Conservation (phyloP, 2,888 invertebrate species). For the Sthenelais limicola region DNA sequence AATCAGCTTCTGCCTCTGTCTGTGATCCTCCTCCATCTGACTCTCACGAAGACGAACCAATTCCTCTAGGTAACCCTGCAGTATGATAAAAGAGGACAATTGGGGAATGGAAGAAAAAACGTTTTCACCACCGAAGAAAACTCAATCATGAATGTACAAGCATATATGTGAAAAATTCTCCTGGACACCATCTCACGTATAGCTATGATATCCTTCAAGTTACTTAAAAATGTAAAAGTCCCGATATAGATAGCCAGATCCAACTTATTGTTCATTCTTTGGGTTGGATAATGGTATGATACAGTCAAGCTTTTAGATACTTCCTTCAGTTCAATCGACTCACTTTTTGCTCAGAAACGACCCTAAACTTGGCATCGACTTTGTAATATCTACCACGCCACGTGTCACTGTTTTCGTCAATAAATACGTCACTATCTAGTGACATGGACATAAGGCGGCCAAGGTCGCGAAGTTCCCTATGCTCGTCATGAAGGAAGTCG, state of each 20-base stretch:
- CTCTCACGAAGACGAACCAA: conserved; percentile 57
- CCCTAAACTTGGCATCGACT: conserved; percentile 56
- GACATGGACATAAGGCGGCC: conserved; percentile 28
- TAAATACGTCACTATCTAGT: conserved; percentile 29
- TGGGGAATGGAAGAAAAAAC: too few species aligned
- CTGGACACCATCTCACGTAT: too few species aligned
- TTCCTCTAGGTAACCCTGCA: conserved; percentile 61
- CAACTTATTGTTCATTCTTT: too few species aligned
- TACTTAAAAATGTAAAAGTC: too few species aligned
- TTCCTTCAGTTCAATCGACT: background rate
- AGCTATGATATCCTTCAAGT: too few species aligned
- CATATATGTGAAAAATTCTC: too few species aligned
- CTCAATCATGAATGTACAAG: too few species aligned
- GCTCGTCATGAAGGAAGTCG: conserved; percentile 42
- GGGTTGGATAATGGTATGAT: too few species aligned
- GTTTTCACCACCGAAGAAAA: too few species aligned
- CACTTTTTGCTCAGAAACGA: conserved; percentile 62
- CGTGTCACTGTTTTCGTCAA: conserved; percentile 44
- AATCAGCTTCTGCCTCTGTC: conserved; percentile 45
- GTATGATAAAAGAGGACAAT: too few species aligned
- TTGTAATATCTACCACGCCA: conserved; percentile 52
- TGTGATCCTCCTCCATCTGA: conserved; percentile 54
- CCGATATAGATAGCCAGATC: too few species aligned
- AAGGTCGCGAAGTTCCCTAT: conserved; percentile 34
- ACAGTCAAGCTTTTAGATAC: too few species aligned